Base-by-base conservation (phyloP, 2,797 vertebrate genomes). In the Manis javanica region DNA sequence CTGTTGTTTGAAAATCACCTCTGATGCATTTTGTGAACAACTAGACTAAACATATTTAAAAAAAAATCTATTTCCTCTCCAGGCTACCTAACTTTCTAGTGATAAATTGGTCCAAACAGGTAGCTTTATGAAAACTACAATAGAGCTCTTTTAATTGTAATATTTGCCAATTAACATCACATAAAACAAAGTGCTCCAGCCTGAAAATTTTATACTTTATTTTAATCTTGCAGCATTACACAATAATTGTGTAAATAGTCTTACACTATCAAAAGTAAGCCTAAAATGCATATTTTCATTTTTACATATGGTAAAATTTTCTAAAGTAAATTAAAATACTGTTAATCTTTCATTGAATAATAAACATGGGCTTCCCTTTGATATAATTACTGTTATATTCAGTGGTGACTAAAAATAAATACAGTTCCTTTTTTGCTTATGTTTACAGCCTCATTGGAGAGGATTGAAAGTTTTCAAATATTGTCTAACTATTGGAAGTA, bases 261-360 rank as follows among this genome's bases (percentile, higher is more conserved):
- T 98, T 98, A 85, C 34, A 93, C 84, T 90, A 96, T 97, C 90
- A 97, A 98, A 98, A 98, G 89, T 97, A 97, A 97, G 96, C 96
- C 98, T 97, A 97, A 97, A 98, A 98, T 97, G 95, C 96, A 96
- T 98, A 98, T 98, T 97, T 97, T 98, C 64, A 97, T 98, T 97
- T 98, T 98, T 98, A 97, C 92, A 97, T 97, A 96, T 87, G 97
- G 90, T 96, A 98, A 97, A 98, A 97, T 95, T 98, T 97, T 98
- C 95, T 92, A 87, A 86, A 88, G 94, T 97, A 92, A 95, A 97
- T 97, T 98, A 97, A 98, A 98, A 98, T 96, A 92, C 72, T 98
- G 88, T 90, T 98, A 98, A 98, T 66, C 98, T 98, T 98, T 98
- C 95, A 97, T 46, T 98, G 95, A 98, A 97, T 98, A 98, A 98